Conservation (phyloP, 1,140 invertebrate genomes). For the Monochamus saltuarius region DNA sequence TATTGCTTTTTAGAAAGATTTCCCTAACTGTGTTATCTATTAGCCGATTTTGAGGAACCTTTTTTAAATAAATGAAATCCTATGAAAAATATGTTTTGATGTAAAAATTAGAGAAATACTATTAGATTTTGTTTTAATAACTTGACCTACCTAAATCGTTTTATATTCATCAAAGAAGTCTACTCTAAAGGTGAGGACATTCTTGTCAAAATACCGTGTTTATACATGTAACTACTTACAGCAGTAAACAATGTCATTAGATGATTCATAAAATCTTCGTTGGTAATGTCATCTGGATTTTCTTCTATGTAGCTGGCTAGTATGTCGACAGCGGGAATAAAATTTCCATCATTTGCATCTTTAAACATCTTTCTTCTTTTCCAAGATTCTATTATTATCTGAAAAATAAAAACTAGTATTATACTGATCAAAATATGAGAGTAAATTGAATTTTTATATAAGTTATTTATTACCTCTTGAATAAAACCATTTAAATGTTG, state of each 20-base stretch:
- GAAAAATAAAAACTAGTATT: too few relatives aligned
- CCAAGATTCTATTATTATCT: constrained; percentile 15
- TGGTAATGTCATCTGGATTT: constrained; percentile 21
- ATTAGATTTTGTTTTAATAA: too few relatives aligned
- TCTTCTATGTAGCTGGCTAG: constrained; percentile 17
- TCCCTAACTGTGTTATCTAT: too few relatives aligned
- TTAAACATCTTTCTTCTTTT: constrained; percentile 17
- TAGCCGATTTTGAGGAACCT: too few relatives aligned
- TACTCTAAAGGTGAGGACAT: background rate
- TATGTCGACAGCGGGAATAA: constrained; percentile 23
- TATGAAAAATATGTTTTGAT: too few relatives aligned
- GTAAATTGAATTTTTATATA: too few relatives aligned
- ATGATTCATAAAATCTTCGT: constrained; percentile 28
- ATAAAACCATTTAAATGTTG: constrained; percentile 5
- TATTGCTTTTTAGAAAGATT: too few relatives aligned
- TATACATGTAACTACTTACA: constrained; percentile 21
- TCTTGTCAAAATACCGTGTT: background rate
- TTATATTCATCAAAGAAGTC: too few relatives aligned
- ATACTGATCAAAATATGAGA: too few relatives aligned
- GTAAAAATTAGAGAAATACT: too few relatives aligned
- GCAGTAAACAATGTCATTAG: constrained; percentile 29
- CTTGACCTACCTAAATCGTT: too few relatives aligned
- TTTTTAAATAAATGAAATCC: too few relatives aligned
- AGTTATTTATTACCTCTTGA: constrained; percentile 20
- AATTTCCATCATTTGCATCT: background rate